A percentile compares a stretch with the other conserved stretches of the same genome.
Evolutionary conservation across 2,888 invertebrate species (phyloP).

Genomic region (Netelia virgata): DNA sequence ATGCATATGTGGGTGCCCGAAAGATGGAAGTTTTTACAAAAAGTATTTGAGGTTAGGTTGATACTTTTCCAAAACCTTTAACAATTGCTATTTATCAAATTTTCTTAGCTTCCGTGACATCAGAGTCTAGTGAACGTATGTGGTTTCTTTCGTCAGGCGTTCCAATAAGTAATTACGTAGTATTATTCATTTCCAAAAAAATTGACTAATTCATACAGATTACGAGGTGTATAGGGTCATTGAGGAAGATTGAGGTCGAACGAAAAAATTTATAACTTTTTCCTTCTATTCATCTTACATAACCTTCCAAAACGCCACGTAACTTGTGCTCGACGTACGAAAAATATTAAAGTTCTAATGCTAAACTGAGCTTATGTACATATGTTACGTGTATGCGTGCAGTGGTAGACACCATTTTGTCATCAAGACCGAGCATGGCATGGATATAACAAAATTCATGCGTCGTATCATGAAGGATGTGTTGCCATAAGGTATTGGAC

Average conservation of each 20-base stretch:
- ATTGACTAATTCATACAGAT: not conserved
- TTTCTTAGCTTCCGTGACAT: not conserved
- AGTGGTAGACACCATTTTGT: slow-evolving; percentile 64
- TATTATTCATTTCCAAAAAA: not conserved
- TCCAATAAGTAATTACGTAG: not conserved
- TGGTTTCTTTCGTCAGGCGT: not conserved
- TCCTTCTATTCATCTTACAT: no score
- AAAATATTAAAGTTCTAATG: not conserved
- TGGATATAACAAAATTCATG: slow-evolving; percentile 40
- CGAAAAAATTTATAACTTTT: not conserved
- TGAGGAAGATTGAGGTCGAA: not conserved
- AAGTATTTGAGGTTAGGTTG: slow-evolving; percentile 49
- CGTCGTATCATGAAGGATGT: not conserved
- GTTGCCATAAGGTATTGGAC: not conserved
- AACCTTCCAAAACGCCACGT: no score
- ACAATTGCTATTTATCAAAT: not conserved
- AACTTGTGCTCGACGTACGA: no score
- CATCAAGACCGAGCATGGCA: slow-evolving; percentile 48
- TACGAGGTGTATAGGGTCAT: not conserved
- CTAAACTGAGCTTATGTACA: not conserved
- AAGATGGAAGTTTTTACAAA: not conserved
- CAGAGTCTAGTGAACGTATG: not conserved
- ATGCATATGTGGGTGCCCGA: not conserved
- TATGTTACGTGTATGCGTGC: not conserved
- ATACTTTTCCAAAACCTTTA: slow-evolving; percentile 6